A percentile compares a stretch with the other conserved stretches of the same genome.
Evolutionary conservation across 2,888 invertebrate species (phyloP).

Genomic region (Campaea margaritaria): DNA sequence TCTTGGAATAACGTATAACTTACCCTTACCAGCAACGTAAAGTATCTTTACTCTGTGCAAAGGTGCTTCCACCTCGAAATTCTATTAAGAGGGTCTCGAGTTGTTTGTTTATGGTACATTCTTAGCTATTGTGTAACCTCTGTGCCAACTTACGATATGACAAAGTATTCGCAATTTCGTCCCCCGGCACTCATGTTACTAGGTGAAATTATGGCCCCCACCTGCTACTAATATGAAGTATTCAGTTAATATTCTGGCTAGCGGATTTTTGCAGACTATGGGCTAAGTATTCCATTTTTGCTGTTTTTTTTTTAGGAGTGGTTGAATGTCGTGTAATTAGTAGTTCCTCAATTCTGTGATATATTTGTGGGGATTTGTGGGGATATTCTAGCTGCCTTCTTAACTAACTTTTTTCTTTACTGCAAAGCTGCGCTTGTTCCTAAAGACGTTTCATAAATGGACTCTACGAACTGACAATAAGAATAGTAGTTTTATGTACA

Average conservation of each 20-base stretch:
- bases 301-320: not conserved
- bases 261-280: conserved; percentile 18
- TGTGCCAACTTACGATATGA: conserved; percentile 54
- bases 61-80: conserved; percentile 68
- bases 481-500: too few relatives aligned
- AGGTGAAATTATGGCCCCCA: conserved; percentile 62
- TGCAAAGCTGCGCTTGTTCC: too few relatives aligned
- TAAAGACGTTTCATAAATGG: too few relatives aligned
- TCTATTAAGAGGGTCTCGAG: conserved; percentile 74
- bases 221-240: conserved; percentile 68
- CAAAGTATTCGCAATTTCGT: conserved; percentile 67
- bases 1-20: conserved; percentile 10
- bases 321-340: not conserved
- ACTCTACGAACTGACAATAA: too few relatives aligned
- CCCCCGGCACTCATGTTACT: conserved; percentile 54
- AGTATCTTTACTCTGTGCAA: conserved; percentile 64
- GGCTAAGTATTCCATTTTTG: conserved; percentile 3
- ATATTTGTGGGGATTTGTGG: too few relatives aligned
- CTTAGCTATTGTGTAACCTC: conserved; percentile 65
- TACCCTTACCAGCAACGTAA: conserved; percentile 44
- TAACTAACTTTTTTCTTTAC: too few relatives aligned
- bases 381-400: too few relatives aligned
- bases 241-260: conserved; percentile 45
- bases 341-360: too few relatives aligned
- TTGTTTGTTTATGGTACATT: conserved; percentile 75